Base-by-base conservation (phyloP, 2,888 invertebrate genomes). In the Cheilosia grossa region DNA sequence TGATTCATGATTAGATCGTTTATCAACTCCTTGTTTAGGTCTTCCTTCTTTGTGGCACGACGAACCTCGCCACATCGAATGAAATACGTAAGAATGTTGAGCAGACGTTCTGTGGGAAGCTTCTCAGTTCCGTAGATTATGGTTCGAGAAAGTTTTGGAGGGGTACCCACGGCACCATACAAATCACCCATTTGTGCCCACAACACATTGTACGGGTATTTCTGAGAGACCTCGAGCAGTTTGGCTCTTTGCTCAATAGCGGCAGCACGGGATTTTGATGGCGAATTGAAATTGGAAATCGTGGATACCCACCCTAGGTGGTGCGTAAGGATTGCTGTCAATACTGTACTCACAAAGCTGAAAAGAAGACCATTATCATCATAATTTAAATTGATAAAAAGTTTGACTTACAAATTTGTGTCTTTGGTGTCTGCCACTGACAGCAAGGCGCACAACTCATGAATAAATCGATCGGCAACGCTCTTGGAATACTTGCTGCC, bases 291-390 rank as follows among this genome's bases (percentile, higher is more conserved):
- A n/a, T 91, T 89, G 0, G 91, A 89, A 17, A 97, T 95, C 0
- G 97, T 97, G 37, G 96, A 94, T 73, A 98, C 97, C 98, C 98
- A 98, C 19, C 97, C 97, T 47, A 98, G 94, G 90, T 98, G 98
- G 91, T 98, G 95, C 0, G 98, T 98, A 67, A 98, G 92, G 58
- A 98, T 96, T 83, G 97, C 97, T 6, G 98, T 98, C 66, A 98
- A 91, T 85, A 98, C 93, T 21, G 97, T 97, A 91, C 97, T 98
- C 89, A 98, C 94, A 92, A 98, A 98, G 92, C 98, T 98, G 93
- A 85, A 94, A 88, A 88, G 89, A 87, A 88, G 80, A 86, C 87
- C 13, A 4, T 37, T 13, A 42, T 17, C 4, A 37, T 13, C 13
- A 13, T 2, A 37, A 21, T 61, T 70, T 15, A n/a, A 2, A 6